Evolutionary conservation across 1,140 invertebrate species (phyloP), one percentile per base, ranked within the genome.

Genomic region (Micrasema minimum): DNA sequence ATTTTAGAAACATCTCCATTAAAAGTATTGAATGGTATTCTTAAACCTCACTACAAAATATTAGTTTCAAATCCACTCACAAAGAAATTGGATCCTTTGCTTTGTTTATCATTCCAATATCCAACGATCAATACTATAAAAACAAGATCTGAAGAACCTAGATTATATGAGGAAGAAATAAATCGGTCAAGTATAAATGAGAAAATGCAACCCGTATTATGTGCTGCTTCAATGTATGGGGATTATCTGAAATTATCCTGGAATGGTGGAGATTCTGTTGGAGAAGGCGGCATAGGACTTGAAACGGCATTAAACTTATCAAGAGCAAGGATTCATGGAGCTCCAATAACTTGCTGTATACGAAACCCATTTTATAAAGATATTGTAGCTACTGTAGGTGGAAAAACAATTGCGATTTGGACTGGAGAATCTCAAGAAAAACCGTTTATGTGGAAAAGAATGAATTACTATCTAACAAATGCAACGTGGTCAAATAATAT

Each of bases 241-340:
- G 83, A 87, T 68, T 77, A 88, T 66, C 79, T 82, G 7, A 78
- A 82, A 66, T 77, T 86, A 41, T 79, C 82, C 1, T 90, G 88
- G 88, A 85, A 87, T 71, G 89, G 89, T 11, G 88, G 85, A 73
- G 85, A 89, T 37, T 87, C 88, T 59, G 83, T 85, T 69, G 86
- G 86, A 0, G 88, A 87, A 0, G 80, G 85, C 71, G 74, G 78
- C 11, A 81, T 88, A 1, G 88, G 87, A 75, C 83, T 80, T 5
- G 87, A 90, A 79, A 79, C 79, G 48, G 80, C 79, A 35, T 81
- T 81, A 68, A 82, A 85, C 77, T 64, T 80, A 26, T 83, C 79
- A 75, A 76, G 80, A 67, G 84, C 84, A 71, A 80, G 77, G 67
- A 85, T 89, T 57, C 91, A 93, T 75, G 89, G 92, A 76, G 91